Evolutionary conservation across 2,888 invertebrate species (phyloP).

Genomic region (Aelia acuminata): DNA sequence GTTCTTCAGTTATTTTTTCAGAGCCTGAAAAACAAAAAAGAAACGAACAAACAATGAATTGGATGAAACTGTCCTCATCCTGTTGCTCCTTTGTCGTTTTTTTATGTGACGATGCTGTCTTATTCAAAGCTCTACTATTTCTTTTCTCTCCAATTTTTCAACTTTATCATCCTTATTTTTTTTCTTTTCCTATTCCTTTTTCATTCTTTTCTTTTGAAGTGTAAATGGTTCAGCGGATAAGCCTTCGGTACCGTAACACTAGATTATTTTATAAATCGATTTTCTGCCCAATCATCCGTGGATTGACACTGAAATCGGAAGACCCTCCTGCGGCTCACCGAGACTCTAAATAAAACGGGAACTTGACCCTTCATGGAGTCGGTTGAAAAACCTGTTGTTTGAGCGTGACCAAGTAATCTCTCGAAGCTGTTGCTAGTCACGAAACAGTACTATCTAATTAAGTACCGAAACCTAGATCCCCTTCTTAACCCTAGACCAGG

Average conservation of each 20-base stretch:
- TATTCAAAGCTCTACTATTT: neutral
- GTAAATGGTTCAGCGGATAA: neutral
- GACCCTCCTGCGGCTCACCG: no score
- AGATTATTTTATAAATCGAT: neutral
- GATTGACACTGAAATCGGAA: neutral
- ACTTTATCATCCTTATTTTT: neutral
- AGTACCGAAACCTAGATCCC: no score
- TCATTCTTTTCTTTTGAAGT: neutral
- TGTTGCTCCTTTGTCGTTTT: constrained; percentile 27
- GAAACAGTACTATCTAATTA: no score
- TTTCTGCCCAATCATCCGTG: neutral
- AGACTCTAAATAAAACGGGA: no score
- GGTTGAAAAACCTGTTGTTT: no score
- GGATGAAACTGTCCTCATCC: neutral
- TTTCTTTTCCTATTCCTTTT: neutral
- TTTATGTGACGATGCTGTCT: constrained; percentile 17
- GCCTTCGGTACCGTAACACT: neutral
- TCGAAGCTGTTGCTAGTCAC: no score
- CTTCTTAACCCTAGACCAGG: no score
- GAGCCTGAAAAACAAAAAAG: neutral
- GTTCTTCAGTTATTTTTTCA: constrained; percentile 11
- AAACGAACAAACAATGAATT: neutral
- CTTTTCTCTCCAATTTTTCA: constrained; percentile 13
- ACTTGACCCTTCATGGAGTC: no score
- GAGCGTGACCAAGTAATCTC: no score